Evolutionary conservation across 2,797 vertebrate genomes (phyloP).

Genomic region (Florisuga fusca): DNA sequence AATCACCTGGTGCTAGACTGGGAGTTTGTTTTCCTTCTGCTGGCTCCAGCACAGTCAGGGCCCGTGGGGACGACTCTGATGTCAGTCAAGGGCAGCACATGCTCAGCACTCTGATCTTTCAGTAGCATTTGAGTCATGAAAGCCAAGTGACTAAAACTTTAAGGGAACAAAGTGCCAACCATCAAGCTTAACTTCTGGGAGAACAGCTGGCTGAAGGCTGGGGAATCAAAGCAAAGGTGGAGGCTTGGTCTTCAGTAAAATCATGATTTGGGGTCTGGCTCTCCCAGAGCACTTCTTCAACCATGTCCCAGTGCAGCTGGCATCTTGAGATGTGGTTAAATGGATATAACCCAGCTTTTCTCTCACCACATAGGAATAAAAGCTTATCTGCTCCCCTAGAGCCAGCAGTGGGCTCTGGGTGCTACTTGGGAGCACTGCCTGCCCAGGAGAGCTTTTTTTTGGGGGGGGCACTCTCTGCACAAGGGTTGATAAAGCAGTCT

Average conservation of each 20-base stretch:
- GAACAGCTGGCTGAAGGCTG: not conserved
- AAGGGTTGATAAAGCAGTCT: not conserved
- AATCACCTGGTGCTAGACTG: not conserved
- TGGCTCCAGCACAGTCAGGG: not conserved
- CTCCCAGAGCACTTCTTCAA: not conserved
- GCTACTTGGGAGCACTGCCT: not conserved
- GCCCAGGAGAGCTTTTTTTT: too few species aligned
- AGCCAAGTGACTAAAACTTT: not conserved
- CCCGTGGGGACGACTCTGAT: fast-evolving
- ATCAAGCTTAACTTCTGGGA: not conserved
- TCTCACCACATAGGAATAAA: fast-evolving
- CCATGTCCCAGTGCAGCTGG: not conserved
- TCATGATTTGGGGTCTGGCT: not conserved
- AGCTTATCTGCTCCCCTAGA: not conserved
- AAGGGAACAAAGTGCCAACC: not conserved
- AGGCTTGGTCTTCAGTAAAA: not conserved
- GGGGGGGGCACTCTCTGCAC: too few species aligned
- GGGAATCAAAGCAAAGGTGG: not conserved
- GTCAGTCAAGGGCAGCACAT: not conserved
- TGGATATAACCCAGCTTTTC: fast-evolving
- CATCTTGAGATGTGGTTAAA: not conserved
- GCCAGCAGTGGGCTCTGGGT: not conserved
- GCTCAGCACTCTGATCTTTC: not conserved
- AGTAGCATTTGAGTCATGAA: not conserved
- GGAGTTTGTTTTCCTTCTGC: not conserved